Conservation (phyloP, 2,888 invertebrate genomes). For the Acanthosepion lycidas region DNA sequence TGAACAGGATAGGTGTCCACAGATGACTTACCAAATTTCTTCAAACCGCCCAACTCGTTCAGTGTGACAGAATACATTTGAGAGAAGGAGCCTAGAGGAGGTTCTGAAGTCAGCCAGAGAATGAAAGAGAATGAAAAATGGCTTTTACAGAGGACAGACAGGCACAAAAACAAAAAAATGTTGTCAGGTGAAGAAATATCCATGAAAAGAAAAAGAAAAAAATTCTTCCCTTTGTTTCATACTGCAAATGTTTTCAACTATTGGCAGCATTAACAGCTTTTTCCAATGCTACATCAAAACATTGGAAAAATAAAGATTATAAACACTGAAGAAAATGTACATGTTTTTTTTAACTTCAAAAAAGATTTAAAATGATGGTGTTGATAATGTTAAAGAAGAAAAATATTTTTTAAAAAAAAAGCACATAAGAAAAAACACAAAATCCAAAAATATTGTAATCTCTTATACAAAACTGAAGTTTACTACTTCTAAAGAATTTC, state of each 20-base stretch:
- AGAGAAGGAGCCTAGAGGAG: conserved; percentile 39
- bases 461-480: too few species aligned
- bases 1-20: neutral
- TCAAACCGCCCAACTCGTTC: neutral
- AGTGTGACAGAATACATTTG: conserved; percentile 45
- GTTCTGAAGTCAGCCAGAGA: neutral
- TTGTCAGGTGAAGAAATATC: neutral
- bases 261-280: neutral
- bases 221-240: neutral
- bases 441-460: too few species aligned
- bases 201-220: neutral
- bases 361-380: too few species aligned
- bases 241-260: neutral
- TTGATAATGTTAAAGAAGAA: too few species aligned
- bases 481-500: too few species aligned
- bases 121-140: conserved; percentile 18
- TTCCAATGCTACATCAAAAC: neutral
- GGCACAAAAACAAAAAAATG: neutral
- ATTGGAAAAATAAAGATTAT: neutral
- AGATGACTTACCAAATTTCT: conserved; percentile 38
- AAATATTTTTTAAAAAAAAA: too few species aligned
- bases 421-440: too few species aligned
- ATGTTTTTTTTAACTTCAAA: too few species aligned
- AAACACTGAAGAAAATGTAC: neutral
- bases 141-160: neutral